Conservation (phyloP, 1,140 invertebrate species). For the Lepidostoma basale region DNA sequence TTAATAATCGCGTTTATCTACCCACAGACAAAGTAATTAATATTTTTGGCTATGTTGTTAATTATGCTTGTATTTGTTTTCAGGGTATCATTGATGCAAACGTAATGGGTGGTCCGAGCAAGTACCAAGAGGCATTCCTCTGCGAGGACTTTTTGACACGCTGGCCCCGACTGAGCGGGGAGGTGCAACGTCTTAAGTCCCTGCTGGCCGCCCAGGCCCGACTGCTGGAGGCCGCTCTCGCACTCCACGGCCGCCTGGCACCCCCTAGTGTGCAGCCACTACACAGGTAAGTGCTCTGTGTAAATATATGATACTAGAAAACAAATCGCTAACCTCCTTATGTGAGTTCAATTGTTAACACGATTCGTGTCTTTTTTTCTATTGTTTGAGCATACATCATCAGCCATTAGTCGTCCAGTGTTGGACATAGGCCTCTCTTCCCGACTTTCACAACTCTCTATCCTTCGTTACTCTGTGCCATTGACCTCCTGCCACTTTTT, state of each 20-base stretch:
- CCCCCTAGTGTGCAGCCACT: slow-evolving; percentile 83
- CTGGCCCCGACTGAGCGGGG: slow-evolving; percentile 73
- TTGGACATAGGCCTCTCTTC: too few species aligned
- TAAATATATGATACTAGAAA: too few species aligned
- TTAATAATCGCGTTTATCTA: too few species aligned
- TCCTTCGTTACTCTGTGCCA: too few species aligned
- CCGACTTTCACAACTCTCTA: too few species aligned
- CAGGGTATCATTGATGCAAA: slow-evolving; percentile 92
- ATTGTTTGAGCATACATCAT: too few species aligned
- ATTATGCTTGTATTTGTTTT: slow-evolving; percentile 3
- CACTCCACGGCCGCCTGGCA: slow-evolving; percentile 82
- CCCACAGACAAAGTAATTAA: too few species aligned
- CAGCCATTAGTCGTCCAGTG: too few species aligned
- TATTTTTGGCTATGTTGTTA: slow-evolving; percentile 3
- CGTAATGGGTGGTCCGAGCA: slow-evolving; percentile 94
- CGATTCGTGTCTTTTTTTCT: too few species aligned
- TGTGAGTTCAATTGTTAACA: too few species aligned
- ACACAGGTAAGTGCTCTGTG: slow-evolving; percentile 70
- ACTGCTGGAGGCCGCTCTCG: slow-evolving; percentile 80
- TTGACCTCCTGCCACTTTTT: too few species aligned
- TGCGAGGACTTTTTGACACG: slow-evolving; percentile 73
- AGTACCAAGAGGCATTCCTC: slow-evolving; percentile 93
- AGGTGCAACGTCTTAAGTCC: slow-evolving; percentile 76
- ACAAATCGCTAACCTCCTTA: too few species aligned
- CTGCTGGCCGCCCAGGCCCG: slow-evolving; percentile 79